A percentile compares a stretch with the other conserved stretches of the same genome.
These are phyloP conservation scores for Alces alces DNA, from an alignment of 2,113 vertebrate species.

Conservation along the genomic window DNA sequence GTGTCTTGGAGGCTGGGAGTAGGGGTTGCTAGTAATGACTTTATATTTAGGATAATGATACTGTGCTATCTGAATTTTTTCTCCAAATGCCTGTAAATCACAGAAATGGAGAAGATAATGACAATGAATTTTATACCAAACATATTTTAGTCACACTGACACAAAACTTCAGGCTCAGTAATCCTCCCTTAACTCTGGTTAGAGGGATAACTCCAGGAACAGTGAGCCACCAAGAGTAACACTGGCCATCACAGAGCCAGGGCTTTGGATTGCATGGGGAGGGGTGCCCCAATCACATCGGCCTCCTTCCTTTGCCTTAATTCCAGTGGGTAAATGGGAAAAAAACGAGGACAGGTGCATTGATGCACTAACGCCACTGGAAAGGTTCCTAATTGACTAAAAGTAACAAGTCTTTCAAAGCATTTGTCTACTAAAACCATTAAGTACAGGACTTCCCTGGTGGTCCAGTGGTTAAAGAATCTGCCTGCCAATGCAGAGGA, in stretches of 20 bases:
- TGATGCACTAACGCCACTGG: background rate
- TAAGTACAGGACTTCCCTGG: background rate
- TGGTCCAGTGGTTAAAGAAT: background rate
- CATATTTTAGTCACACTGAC: background rate
- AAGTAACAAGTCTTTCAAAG: background rate
- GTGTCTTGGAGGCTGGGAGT: background rate
- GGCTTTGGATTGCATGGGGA: background rate
- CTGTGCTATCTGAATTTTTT: background rate
- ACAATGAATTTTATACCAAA: background rate
- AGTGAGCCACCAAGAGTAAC: background rate
- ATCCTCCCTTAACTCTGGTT: background rate
- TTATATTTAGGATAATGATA: background rate
- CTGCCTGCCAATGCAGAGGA: background rate
- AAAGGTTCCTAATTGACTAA: conserved; percentile 1
- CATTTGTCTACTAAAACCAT: background rate
- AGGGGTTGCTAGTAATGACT: background rate
- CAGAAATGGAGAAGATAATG: background rate
- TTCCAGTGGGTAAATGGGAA: background rate
- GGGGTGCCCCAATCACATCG: background rate
- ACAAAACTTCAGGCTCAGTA: background rate
- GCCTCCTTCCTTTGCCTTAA: background rate
- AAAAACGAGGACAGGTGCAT: background rate
- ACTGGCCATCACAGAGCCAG: background rate
- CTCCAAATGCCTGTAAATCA: background rate
- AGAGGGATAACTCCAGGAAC: background rate